Conservation (phyloP, 2,797 vertebrate species). For the Anas georgica region DNA sequence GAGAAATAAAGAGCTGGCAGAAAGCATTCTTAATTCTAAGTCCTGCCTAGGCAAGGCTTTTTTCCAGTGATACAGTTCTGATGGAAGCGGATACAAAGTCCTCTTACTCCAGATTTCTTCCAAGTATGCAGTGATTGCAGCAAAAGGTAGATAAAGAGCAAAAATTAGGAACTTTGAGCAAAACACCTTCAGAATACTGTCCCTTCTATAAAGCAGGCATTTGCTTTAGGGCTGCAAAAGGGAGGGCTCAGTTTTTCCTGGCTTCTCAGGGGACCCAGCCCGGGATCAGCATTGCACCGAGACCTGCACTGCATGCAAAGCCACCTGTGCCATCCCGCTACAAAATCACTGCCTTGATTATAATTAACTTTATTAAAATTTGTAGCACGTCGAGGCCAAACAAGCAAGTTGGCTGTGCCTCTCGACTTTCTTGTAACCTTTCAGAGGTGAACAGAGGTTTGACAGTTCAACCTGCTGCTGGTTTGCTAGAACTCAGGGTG, state of each 20-base stretch:
- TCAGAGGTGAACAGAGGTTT: not conserved
- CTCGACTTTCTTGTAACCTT: not conserved
- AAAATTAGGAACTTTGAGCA: not conserved
- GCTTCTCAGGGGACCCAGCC: not conserved
- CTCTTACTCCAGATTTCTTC: not conserved
- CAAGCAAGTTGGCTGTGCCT: not conserved
- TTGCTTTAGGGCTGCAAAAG: not conserved
- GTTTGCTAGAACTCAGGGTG: not conserved
- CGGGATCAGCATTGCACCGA: not conserved
- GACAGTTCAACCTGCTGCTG: not conserved
- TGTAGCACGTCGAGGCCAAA: not conserved
- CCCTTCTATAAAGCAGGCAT: fast-evolving
- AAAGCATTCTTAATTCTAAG: fast-evolving
- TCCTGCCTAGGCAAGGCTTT: not conserved
- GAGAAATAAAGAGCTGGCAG: not conserved
- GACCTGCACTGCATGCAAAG: not conserved
- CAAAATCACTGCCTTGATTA: not conserved
- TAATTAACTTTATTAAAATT: not conserved
- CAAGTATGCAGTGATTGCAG: not conserved
- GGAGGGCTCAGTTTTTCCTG: not conserved
- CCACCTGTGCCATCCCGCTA: not conserved
- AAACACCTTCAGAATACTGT: not conserved
- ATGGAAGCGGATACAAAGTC: not conserved
- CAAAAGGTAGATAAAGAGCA: not conserved
- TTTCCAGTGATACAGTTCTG: not conserved